Conservation (phyloP, 2,113 vertebrate species). For the Microcebus tavaratra region DNA sequence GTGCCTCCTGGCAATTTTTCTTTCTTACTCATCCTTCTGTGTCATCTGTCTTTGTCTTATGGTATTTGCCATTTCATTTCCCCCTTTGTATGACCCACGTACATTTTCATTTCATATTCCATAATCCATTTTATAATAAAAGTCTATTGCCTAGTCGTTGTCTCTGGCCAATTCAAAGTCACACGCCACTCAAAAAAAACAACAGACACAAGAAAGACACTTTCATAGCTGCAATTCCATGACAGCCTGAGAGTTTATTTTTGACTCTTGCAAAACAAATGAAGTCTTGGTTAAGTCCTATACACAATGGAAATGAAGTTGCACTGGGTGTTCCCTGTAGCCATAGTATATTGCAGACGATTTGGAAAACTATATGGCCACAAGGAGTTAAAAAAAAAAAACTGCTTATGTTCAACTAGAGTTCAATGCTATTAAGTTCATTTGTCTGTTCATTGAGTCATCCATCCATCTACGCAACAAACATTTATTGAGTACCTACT, state of each 20-base stretch:
- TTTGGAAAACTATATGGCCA: not conserved
- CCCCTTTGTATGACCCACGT: conserved; percentile 39
- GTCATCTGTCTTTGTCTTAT: conserved; percentile 59
- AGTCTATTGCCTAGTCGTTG: not conserved
- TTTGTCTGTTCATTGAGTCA: not conserved
- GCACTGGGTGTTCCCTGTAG: not conserved
- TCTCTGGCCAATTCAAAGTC: conserved; percentile 65
- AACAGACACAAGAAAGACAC: not conserved
- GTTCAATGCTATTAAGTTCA: not conserved
- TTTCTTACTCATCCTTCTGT: conserved; percentile 57
- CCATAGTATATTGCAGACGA: not conserved
- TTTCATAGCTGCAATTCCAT: not conserved
- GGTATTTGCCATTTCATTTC: not conserved
- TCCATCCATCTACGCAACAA: not conserved
- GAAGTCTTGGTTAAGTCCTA: not conserved
- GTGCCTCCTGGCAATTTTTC: conserved; percentile 59
- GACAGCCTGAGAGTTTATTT: not conserved
- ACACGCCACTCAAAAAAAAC: conserved; percentile 10
- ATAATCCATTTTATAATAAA: conserved; percentile 58
- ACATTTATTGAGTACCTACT: not conserved
- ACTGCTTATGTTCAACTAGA: not conserved
- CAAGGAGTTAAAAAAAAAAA: not conserved
- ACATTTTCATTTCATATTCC: conserved; percentile 68
- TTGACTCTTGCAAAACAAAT: not conserved
- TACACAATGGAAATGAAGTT: not conserved